Conservation (phyloP, 2,888 invertebrate genomes). For the Cheilosia vernalis region DNA sequence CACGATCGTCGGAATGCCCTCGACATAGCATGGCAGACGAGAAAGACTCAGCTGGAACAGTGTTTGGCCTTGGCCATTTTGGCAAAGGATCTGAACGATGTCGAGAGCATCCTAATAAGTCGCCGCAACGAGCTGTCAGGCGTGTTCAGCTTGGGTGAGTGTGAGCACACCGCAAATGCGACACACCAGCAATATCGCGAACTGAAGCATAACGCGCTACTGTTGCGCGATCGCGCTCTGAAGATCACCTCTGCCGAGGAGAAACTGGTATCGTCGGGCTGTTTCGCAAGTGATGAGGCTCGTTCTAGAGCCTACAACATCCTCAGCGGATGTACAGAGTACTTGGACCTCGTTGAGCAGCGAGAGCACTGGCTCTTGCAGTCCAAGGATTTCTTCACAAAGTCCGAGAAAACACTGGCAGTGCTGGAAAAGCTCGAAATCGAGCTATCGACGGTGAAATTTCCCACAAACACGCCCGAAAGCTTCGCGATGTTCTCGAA, state of each 20-base stretch:
- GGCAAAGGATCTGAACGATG: constrained; percentile 88
- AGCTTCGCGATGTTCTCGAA: constrained; percentile 88
- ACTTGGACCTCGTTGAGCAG: constrained; percentile 88
- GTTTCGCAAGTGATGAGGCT: constrained; percentile 88
- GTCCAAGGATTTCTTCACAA: constrained; percentile 89
- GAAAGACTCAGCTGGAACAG: constrained; percentile 91
- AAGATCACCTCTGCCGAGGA: constrained; percentile 91
- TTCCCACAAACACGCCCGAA: constrained; percentile 87
- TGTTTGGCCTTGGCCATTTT: constrained; percentile 89
- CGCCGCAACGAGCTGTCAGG: constrained; percentile 85
- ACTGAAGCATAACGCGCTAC: constrained; percentile 88
- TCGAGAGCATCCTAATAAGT: constrained; percentile 86
- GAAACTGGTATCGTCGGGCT: constrained; percentile 88
- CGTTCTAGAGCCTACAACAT: constrained; percentile 88
- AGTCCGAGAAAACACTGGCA: constrained; percentile 88
- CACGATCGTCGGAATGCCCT: constrained; percentile 90
- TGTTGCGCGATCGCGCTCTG: constrained; percentile 89
- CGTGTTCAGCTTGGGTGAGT: constrained; percentile 86
- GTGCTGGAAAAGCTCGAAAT: constrained; percentile 90
- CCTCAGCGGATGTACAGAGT: constrained; percentile 87
- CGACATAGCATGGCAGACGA: constrained; percentile 87
- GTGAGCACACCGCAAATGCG: constrained; percentile 87
- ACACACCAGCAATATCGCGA: constrained; percentile 88
- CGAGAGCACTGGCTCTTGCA: constrained; percentile 87
- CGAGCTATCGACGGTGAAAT: constrained; percentile 87